These are phyloP conservation scores for Luscinia luscinia DNA, from an alignment of 2,797 vertebrate genomes.

Conservation along the genomic window DNA sequence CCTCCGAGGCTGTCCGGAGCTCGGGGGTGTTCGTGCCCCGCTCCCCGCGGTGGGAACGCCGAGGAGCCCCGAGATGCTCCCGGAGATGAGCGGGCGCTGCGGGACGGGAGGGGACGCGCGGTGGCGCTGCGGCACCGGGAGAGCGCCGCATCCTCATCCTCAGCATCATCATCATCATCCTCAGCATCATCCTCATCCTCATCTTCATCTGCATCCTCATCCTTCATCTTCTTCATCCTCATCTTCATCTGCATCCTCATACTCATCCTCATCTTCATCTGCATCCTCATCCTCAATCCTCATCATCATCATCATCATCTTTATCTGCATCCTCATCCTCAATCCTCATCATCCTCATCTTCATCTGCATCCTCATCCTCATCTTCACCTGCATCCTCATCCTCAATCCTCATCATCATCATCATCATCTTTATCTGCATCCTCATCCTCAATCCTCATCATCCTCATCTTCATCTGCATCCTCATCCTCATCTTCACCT, in stretches of 20 bases:
- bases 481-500: background rate
- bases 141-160: background rate
- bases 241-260: background rate
- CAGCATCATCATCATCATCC: no score
- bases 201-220: accelerated
- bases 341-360: no score
- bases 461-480: no score
- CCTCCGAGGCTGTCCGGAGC: accelerated
- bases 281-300: background rate
- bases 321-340: no score
- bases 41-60: accelerated
- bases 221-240: no score
- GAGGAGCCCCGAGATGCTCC: accelerated
- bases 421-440: no score
- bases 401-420: no score
- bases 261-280: no score
- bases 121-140: slow-evolving; percentile 45
- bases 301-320: no score
- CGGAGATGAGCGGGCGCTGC: accelerated
- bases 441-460: no score
- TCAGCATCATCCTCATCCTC: accelerated
- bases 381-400: accelerated
- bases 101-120: background rate
- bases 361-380: no score
- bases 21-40: accelerated